Conservation (phyloP, 2,888 invertebrate species). For the Tetranychus truncatus region DNA sequence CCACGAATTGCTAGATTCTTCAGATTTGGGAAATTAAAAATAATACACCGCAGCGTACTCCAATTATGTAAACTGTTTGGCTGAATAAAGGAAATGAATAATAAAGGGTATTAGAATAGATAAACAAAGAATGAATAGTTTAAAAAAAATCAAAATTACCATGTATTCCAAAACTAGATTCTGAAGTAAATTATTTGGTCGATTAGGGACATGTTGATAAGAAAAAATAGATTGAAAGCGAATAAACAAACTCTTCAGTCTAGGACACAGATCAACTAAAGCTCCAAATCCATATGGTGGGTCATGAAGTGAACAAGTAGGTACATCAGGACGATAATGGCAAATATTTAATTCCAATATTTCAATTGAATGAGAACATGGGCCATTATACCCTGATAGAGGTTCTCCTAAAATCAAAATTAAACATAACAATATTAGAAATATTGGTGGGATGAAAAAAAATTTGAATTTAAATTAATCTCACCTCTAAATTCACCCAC, state of each 20-base stretch:
- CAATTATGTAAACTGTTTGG: background rate
- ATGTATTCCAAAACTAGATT: background rate
- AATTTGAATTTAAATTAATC: background rate
- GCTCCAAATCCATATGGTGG: background rate
- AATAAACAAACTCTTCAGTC: background rate
- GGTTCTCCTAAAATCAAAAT: background rate
- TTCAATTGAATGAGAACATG: background rate
- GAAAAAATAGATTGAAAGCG: background rate
- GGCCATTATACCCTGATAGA: background rate
- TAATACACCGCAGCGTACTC: background rate
- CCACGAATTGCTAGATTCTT: background rate
- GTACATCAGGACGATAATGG: background rate
- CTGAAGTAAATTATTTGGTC: background rate
- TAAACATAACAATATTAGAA: background rate
- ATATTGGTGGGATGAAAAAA: background rate
- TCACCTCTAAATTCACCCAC: background rate
- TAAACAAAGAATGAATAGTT: background rate
- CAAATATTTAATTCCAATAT: background rate
- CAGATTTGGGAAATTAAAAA: background rate
- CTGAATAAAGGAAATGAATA: background rate
- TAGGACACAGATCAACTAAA: background rate
- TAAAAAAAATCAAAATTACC: background rate
- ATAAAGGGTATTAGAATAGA: background rate
- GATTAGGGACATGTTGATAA: background rate
- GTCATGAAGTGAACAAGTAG: background rate